Percentiles rank a stretch among this genome's conserved stretches.
These are phyloP conservation scores for Plotosus lineatus DNA, from an alignment of 2,113 vertebrate species.

Conservation along the genomic window DNA sequence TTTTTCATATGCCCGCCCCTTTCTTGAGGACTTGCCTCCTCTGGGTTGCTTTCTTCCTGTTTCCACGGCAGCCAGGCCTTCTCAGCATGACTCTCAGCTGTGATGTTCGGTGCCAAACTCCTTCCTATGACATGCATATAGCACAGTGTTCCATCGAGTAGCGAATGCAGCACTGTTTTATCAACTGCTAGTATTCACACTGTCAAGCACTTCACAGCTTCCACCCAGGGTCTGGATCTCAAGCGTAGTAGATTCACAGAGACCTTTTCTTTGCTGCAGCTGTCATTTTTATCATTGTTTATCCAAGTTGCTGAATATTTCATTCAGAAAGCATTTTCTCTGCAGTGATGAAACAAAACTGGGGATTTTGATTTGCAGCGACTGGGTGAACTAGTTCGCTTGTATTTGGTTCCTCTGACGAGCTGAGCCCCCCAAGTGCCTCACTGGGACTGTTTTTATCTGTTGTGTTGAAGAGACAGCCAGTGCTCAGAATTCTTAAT, in stretches of 20 bases:
- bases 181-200: neutral
- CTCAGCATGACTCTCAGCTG: constrained; percentile 36
- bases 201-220: constrained; percentile 5
- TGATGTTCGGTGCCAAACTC: constrained; percentile 38
- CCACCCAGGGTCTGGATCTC: constrained; percentile 6
- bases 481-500: constrained; percentile 54
- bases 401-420: constrained; percentile 30
- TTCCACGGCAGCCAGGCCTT: constrained; percentile 64
- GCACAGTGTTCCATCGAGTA: neutral
- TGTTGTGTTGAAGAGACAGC: constrained; percentile 43
- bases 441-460: constrained; percentile 37
- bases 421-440: constrained; percentile 24
- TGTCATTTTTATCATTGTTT: neutral
- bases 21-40: constrained; percentile 52
- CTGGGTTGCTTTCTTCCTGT: constrained; percentile 52
- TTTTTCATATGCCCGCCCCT: constrained; percentile 36
- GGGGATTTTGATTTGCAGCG: constrained; percentile 28
- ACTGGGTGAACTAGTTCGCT: constrained; percentile 17
- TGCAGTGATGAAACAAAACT: constrained; percentile 1
- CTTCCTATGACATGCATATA: constrained; percentile 29
- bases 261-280: neutral
- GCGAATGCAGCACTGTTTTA: neutral
- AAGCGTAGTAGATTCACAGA: neutral
- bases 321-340: constrained; percentile 22
- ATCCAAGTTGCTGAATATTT: constrained; percentile 29